Evolutionary conservation across 1,140 invertebrate genomes (phyloP).

Genomic region (Orchestia grillus): DNA sequence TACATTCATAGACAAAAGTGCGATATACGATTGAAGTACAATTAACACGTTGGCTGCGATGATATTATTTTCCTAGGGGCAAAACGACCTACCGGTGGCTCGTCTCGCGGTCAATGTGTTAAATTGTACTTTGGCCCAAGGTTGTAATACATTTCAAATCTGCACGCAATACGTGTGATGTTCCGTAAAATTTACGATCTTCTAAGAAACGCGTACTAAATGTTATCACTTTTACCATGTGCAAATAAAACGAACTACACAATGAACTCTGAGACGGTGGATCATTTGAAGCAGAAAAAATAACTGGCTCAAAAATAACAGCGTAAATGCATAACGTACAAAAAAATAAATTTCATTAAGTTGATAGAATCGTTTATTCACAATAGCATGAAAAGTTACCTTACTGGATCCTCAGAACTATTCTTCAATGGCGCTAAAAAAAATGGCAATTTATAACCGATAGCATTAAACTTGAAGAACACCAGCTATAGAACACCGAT

Average conservation of each 20-base stretch:
- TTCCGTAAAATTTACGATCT: too few species aligned
- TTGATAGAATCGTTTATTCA: not conserved
- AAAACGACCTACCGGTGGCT: too few species aligned
- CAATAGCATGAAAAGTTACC: not conserved
- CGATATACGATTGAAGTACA: too few species aligned
- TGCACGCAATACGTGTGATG: too few species aligned
- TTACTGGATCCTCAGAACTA: not conserved
- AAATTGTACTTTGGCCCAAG: too few species aligned
- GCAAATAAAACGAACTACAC: not conserved
- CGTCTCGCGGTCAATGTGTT: too few species aligned
- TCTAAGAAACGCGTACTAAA: not conserved
- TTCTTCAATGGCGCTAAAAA: not conserved
- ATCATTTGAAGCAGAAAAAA: not conserved
- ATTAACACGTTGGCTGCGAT: too few species aligned
- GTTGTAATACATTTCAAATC: too few species aligned
- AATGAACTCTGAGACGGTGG: not conserved
- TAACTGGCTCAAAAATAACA: not conserved
- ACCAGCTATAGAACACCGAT: not conserved
- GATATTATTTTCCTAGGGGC: too few species aligned
- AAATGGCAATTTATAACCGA: not conserved
- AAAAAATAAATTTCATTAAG: not conserved
- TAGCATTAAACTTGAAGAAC: not conserved
- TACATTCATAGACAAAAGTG: too few species aligned
- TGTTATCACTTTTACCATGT: not conserved
- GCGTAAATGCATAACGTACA: not conserved